Base-by-base conservation (phyloP, 2,797 vertebrate species). In the Amniataba percoides region DNA sequence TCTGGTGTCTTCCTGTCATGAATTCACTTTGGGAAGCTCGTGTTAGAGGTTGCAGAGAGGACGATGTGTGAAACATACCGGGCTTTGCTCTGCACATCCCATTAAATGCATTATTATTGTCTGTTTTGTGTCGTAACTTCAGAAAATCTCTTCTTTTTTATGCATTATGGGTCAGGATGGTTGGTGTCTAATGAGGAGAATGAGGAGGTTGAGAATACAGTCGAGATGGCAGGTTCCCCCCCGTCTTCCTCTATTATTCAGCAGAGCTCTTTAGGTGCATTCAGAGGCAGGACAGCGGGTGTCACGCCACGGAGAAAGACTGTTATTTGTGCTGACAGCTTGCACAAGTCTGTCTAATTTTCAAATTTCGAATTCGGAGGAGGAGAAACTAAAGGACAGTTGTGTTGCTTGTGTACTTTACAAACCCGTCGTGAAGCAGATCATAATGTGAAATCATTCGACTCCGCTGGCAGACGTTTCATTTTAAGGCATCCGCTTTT, bases 1-100 rank as follows among this genome's bases (percentile, higher is more conserved):
- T n/a, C 77, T 25, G 68, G 77, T 46, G 21, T 59, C 46, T 59
- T 25, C 25, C 42, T 79, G 57, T 64, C 36, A 10, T n/a, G 39
- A 16, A 25, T 55, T 78, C 60, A 64, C 59, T 21, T 7, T 18
- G 0, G 23, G 14, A 51, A 34, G 18, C 15, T 51, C 19, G n/a
- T 21, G 39, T 14, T 9, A 19, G 25, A 39, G 25, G 27, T n/a
- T 53, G 27, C 25, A 51, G 34, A 31, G 19, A 57, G 43, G n/a
- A 34, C 19, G 31, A 8, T 42, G 16, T 65, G 48, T 15, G 65
- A 2, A 60, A 53, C 51, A 65, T 40, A 45, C n/a, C 23, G n/a
- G 21, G 61, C 39, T 11, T 11, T 31, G 78, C 56, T 69, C 55
- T 60, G 16, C 46, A 4, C 46, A 58, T 16, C 5, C 27, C 0